These are phyloP conservation scores for Neoascia interrupta DNA, from an alignment of 2,888 invertebrate genomes.

Conservation along the genomic window DNA sequence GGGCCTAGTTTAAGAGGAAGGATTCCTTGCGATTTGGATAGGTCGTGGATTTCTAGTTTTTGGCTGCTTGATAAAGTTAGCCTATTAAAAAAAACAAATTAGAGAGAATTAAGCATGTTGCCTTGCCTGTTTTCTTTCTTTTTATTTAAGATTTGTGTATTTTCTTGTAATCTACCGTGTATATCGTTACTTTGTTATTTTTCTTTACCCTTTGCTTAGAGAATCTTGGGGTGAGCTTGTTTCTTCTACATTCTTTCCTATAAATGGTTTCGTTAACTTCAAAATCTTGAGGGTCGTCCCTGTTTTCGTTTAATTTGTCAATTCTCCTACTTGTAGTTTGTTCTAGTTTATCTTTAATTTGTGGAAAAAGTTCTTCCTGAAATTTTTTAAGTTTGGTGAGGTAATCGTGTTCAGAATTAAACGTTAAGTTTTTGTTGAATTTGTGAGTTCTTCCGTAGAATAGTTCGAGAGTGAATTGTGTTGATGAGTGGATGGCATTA, in stretches of 20 bases:
- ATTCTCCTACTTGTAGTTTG: background rate
- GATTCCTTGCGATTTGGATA: background rate
- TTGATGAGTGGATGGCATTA: slow-evolving; percentile 27
- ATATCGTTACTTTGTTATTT: slow-evolving; percentile 7
- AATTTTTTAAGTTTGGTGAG: slow-evolving; percentile 19
- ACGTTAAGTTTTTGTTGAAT: slow-evolving; percentile 16
- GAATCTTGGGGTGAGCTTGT: slow-evolving; percentile 8
- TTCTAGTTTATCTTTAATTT: slow-evolving; percentile 18
- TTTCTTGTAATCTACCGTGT: slow-evolving; percentile 4
- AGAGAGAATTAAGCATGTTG: background rate
- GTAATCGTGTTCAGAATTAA: slow-evolving; percentile 23
- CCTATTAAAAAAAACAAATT: background rate
- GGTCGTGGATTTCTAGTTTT: background rate
- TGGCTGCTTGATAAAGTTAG: background rate
- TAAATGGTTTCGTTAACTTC: slow-evolving; percentile 30
- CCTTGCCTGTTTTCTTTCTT: no score
- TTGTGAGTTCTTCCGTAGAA: slow-evolving; percentile 26
- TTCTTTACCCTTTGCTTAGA: slow-evolving; percentile 4
- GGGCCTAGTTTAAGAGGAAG: background rate
- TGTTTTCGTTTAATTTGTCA: slow-evolving; percentile 36
- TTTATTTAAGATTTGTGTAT: slow-evolving; percentile 9
- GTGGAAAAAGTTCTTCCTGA: slow-evolving; percentile 38
- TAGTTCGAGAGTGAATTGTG: slow-evolving; percentile 29
- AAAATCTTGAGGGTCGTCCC: slow-evolving; percentile 22
- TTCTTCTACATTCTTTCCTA: slow-evolving; percentile 46